Conservation (phyloP, 2,888 invertebrate species). For the Campoplex capitator region DNA sequence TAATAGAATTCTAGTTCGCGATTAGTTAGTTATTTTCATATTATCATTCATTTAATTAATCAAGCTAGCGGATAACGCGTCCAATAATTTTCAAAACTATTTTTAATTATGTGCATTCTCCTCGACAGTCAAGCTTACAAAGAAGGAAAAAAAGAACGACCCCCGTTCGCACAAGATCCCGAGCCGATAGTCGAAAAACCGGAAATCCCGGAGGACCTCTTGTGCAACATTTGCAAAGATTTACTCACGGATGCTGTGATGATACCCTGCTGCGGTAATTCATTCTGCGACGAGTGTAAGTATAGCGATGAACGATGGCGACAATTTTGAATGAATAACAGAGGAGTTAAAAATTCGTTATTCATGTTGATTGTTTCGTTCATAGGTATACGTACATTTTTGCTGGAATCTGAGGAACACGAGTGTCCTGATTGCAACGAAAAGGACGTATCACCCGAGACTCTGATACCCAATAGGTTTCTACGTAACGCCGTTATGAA, state of each 20-base stretch:
- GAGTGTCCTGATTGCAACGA: conserved; percentile 98
- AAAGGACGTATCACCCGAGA: conserved; percentile 96
- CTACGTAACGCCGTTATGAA: conserved; percentile 94
- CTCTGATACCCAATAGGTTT: conserved; percentile 96
- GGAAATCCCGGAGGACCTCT: conserved; percentile 95
- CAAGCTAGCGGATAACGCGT: too few species aligned
- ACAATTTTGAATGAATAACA: too few species aligned
- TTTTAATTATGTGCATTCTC: neutral
- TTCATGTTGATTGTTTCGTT: neutral
- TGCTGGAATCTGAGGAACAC: conserved; percentile 97
- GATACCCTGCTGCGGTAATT: conserved; percentile 99
- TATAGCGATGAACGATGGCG: conserved; percentile 66
- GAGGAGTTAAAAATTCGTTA: neutral
- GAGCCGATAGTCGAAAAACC: conserved; percentile 86
- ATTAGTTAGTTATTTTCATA: too few species aligned
- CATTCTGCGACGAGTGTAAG: conserved; percentile 99
- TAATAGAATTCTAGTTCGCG: too few species aligned
- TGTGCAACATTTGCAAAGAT: conserved; percentile 97
- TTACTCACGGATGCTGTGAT: conserved; percentile 97
- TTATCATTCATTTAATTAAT: too few species aligned
- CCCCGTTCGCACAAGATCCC: conserved; percentile 87
- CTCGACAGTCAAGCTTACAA: conserved; percentile 90
- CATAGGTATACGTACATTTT: conserved; percentile 93
- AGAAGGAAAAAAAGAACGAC: conserved; percentile 89
- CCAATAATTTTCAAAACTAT: too few species aligned